A percentile compares a stretch with the other conserved stretches of the same genome.
These are phyloP conservation scores for Caloenas nicobarica DNA, from an alignment of 2,113 vertebrate species.

Conservation along the genomic window DNA sequence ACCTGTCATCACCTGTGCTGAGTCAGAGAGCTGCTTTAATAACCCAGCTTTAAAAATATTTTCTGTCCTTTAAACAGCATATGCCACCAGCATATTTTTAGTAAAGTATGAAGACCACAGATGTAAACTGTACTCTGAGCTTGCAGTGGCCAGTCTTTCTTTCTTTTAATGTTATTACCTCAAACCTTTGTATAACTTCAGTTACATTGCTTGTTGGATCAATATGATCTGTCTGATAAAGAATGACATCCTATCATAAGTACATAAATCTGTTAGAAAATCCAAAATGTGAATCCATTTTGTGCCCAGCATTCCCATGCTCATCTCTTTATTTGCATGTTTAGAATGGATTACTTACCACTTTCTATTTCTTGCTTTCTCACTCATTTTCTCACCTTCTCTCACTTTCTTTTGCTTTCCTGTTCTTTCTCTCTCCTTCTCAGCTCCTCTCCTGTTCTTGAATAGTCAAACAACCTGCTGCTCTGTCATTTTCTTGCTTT, in stretches of 20 bases:
- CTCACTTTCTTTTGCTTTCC: neutral
- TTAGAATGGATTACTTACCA: neutral
- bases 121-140: neutral
- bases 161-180: neutral
- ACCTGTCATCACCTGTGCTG: conserved; percentile 33
- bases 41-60: conserved; percentile 14
- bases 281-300: neutral
- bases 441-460: neutral
- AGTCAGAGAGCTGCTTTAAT: conserved; percentile 9
- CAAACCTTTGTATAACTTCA: neutral
- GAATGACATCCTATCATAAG: neutral
- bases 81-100: neutral
- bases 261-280: neutral
- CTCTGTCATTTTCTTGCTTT: neutral
- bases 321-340: neutral
- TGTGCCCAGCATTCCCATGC: neutral
- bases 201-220: neutral
- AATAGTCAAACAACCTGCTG: neutral
- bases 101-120: neutral
- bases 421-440: neutral
- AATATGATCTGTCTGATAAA: neutral
- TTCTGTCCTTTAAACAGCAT: neutral
- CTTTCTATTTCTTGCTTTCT: neutral
- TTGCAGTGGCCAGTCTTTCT: neutral
- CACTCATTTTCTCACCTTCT: neutral